These are phyloP conservation scores for Matsumyia berberina DNA, from an alignment of 2,888 invertebrate genomes.

Conservation along the genomic window DNA sequence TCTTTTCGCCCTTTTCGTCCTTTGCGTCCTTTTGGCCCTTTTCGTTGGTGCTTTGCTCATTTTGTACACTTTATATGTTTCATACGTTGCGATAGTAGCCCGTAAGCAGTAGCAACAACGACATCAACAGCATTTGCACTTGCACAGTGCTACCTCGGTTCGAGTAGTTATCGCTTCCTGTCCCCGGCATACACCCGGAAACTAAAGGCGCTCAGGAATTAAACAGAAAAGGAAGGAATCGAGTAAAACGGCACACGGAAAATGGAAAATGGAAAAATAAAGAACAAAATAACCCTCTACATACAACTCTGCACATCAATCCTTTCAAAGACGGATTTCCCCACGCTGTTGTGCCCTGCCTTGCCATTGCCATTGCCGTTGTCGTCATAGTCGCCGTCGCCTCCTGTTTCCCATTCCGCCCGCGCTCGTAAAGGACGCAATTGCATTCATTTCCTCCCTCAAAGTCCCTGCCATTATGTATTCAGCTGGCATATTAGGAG, in stretches of 20 bases:
- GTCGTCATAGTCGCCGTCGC: constrained; percentile 31
- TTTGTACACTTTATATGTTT: constrained; percentile 41
- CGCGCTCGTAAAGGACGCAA: constrained; percentile 66
- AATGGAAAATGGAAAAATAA: constrained; percentile 35
- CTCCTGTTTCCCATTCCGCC: constrained; percentile 6
- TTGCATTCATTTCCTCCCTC: constrained; percentile 72
- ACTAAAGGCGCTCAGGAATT: constrained; percentile 74
- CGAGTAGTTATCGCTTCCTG: constrained; percentile 72
- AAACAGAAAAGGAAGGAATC: constrained; percentile 53
- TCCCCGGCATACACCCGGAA: constrained; percentile 70
- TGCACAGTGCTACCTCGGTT: constrained; percentile 62
- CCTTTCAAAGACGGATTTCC: constrained; percentile 60
- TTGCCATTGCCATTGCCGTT: neutral
- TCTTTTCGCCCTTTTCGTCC: constrained; percentile 42
- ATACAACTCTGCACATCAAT: constrained; percentile 42
- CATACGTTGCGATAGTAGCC: constrained; percentile 58
- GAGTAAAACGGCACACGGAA: constrained; percentile 48
- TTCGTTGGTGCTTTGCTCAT: constrained; percentile 9
- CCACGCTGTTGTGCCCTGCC: constrained; percentile 50
- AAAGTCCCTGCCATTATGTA: constrained; percentile 72
- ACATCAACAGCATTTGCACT: constrained; percentile 58
- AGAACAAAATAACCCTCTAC: constrained; percentile 37
- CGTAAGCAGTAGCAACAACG: constrained; percentile 64
- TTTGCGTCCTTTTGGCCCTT: constrained; percentile 39
- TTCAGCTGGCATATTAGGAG: constrained; percentile 74